Evolutionary conservation across 30 jellyfish, hydroid and myxozoan genomes (phyloP), one percentile per base, ranked within the genome.

Genomic region (Sanderia malayensis): DNA sequence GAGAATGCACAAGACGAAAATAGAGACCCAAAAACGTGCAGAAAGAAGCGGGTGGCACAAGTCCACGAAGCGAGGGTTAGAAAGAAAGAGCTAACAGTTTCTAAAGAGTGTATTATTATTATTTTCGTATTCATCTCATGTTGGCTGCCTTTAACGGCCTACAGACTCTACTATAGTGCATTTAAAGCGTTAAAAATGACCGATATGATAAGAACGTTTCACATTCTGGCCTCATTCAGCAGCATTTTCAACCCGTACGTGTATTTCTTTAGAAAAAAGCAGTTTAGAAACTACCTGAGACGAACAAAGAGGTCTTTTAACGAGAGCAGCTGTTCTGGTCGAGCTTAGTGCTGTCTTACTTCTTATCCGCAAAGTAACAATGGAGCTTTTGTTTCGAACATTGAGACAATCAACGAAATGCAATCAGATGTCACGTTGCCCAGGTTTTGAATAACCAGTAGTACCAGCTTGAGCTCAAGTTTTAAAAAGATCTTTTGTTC

Each of bases 181-280:
- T 79, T 76, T 29, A 25, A 22, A 2, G 2, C 26, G 13, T 47
- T 49, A 1, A 23, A 46, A 19, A 11, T 20, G 20, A 30, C 32
- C 9, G 61, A 41, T 30, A 18, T 30, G 28, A 60, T 77, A 44
- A 47, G 82, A 21, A 1, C 44, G 30, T 65, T 57, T 28, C 41
- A 64, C n/a, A 7, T 65, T 22, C 19, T 78, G 15, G 89, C 89
- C 6, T 57, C 61, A 24, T 49, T 44, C 37, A 62, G 75, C 32
- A 78, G 89, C 63, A 30, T 78, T 37, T 46, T 78, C 6, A 78
- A 78, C 32, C 89, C 89, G 2, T 78, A 79, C 66, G 49, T 66
- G 11, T 78, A 78, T 46, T 78, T 78, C 64, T 37, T 78, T 78
- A 65, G 44, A 70, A 67, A 44, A 44, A 49, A 33, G 71, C 84